A percentile compares a stretch with the other conserved stretches of the same genome.
Evolutionary conservation across 2,113 vertebrate genomes (phyloP).

Genomic region (Chlorodrepanis virens): DNA sequence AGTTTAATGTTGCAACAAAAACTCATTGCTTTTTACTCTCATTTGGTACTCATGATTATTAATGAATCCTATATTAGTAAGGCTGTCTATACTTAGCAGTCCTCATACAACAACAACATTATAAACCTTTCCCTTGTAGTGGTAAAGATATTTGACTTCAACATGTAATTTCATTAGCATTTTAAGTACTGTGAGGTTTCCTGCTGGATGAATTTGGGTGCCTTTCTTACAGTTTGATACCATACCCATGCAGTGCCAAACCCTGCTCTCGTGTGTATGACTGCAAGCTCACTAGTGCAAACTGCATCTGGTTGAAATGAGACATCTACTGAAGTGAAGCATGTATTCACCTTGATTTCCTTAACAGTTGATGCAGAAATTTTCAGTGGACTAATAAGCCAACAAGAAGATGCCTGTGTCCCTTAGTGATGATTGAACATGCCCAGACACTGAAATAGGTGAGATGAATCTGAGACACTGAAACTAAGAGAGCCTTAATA

Average conservation of each 20-base stretch:
- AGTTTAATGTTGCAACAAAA: not conserved
- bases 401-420: not conserved
- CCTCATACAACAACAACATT: not conserved
- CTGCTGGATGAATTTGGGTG: not conserved
- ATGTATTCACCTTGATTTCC: not conserved
- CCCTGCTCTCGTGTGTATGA: not conserved
- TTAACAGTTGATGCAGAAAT: not conserved
- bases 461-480: not conserved
- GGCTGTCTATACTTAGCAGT: not conserved
- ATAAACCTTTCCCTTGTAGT: not conserved
- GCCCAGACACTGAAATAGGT: not conserved
- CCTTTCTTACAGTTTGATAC: not conserved
- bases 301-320: not conserved
- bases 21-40: not conserved
- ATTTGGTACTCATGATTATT: not conserved
- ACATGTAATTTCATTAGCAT: not conserved
- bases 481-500: not conserved
- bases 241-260: not conserved
- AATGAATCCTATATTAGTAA: not conserved
- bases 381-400: not conserved
- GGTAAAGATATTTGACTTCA: not conserved
- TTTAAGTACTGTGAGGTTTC: constrained; percentile 7
- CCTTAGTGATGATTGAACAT: not conserved
- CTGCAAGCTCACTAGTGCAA: not conserved
- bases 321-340: not conserved